Evolutionary conservation across 1,140 invertebrate species (phyloP).

Genomic region (Babylonia areolata): DNA sequence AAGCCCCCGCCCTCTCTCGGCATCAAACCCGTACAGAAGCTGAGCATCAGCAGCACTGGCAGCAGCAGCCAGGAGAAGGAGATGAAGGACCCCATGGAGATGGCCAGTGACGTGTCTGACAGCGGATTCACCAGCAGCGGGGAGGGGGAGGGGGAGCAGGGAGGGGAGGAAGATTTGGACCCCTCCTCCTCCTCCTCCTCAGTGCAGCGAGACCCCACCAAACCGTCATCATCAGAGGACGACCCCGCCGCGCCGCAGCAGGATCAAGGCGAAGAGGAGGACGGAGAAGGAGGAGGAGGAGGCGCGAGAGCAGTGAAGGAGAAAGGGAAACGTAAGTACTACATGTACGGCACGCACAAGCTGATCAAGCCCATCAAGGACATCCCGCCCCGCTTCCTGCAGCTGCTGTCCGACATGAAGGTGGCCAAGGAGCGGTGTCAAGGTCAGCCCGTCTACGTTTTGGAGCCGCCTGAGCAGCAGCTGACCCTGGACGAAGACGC

Average conservation of each 20-base stretch:
- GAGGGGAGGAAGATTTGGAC: constrained; percentile 40
- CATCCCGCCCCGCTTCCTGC: constrained; percentile 68
- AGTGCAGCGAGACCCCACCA: too few relatives aligned
- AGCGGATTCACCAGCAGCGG: constrained; percentile 48
- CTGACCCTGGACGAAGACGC: constrained; percentile 42
- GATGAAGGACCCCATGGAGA: constrained; percentile 34
- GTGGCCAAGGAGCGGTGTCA: constrained; percentile 66
- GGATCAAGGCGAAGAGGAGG: constrained; percentile 26
- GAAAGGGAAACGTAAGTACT: constrained; percentile 65
- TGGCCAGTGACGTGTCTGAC: constrained; percentile 44
- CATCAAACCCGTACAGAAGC: neutral
- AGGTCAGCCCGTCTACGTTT: constrained; percentile 69
- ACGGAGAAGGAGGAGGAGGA: neutral
- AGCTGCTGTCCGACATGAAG: constrained; percentile 63
- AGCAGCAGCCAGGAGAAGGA: constrained; percentile 1
- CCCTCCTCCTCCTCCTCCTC: neutral
- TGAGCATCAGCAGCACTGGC: neutral
- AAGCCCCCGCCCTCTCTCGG: neutral
- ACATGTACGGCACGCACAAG: constrained; percentile 70
- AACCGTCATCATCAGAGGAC: too few relatives aligned
- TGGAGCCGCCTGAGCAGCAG: constrained; percentile 48
- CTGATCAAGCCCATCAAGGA: constrained; percentile 73
- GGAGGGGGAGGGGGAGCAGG: constrained; percentile 32
- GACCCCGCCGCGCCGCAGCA: constrained; percentile 15
- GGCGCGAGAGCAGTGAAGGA: constrained; percentile 35